Evolutionary conservation across 1,140 invertebrate genomes (phyloP).

Genomic region (Drosophila pruinosa): DNA sequence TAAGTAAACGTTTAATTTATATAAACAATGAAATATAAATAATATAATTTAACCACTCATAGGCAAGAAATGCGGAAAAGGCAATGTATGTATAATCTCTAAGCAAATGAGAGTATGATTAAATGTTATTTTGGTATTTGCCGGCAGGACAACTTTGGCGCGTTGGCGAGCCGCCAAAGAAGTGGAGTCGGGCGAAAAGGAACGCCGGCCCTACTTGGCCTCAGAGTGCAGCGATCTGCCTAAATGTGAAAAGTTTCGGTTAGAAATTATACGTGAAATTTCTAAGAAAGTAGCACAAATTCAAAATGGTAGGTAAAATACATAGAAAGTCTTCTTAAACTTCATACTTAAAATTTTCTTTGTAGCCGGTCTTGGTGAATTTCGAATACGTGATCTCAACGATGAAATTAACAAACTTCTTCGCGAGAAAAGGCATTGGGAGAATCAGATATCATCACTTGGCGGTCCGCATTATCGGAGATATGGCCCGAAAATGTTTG

Average conservation of each 20-base stretch:
- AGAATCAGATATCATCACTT: slow-evolving; percentile 96
- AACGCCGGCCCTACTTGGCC: slow-evolving; percentile 95
- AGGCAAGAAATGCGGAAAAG: slow-evolving; percentile 92
- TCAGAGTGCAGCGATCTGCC: slow-evolving; percentile 95
- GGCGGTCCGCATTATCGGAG: slow-evolving; percentile 97
- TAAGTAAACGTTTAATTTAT: slow-evolving; percentile 43
- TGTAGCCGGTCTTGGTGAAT: slow-evolving; percentile 97
- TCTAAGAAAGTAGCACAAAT: slow-evolving; percentile 99
- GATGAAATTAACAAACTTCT: slow-evolving; percentile 99
- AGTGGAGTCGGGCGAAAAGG: slow-evolving; percentile 91
- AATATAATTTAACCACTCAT: slow-evolving; percentile 11
- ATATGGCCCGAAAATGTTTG: slow-evolving; percentile 96
- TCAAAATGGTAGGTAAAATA: slow-evolving; percentile 90
- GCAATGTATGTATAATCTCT: slow-evolving; percentile 88
- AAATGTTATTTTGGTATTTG: neutral
- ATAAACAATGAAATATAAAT: slow-evolving; percentile 2
- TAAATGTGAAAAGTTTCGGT: slow-evolving; percentile 96
- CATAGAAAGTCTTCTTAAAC: neutral
- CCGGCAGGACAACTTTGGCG: slow-evolving; percentile 94
- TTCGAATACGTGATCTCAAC: slow-evolving; percentile 98
- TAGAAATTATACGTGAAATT: slow-evolving; percentile 98
- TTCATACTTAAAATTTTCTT: neutral
- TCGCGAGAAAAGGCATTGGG: slow-evolving; percentile 98
- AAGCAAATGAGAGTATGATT: too few species aligned
- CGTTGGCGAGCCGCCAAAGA: slow-evolving; percentile 97